Base-by-base conservation (phyloP, 2,797 vertebrate species). In the Enteromius radiatus region DNA sequence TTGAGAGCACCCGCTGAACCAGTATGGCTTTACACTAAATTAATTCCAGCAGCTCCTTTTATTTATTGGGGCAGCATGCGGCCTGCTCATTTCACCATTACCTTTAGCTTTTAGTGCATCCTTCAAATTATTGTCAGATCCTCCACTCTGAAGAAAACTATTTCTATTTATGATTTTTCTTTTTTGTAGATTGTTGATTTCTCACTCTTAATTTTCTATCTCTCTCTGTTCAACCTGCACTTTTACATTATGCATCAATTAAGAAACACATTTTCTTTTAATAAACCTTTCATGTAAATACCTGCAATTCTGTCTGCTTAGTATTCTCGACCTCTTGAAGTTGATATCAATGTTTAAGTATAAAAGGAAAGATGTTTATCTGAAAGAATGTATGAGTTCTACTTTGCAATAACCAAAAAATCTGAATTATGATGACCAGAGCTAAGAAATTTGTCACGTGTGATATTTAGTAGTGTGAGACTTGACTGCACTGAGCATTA, bases 1-100 rank as follows among this genome's bases (percentile, higher is more conserved):
- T 88, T 82, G 86, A 91, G 88, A 88, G 88, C 86, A 86, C 64
- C 84, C 67, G 85, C 87, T 93, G 92, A 93, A 93, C 92, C 90
- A 52, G 84, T 88, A 91, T 91, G 89, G 88, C 91, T 94, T 91
- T 85, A 90, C 78, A 87, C 90, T 85, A 92, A 92, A 93, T 86
- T 92, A 93, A 94, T 87, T 93, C 89, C 91, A 92, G 90, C 82
- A 92, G 88, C 86, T 86, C 89, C 85, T 92, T 93, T 94, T 92
- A 91, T 91, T 93, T 93, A 90, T 90, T 88, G 87, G 89, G 91
- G 73, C 84, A 91, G 89, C 90, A 89, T 90, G 86, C 89, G 89
- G 87, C 85, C 88, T 83, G 87, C 89, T 89, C 78, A 89, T 90
- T 86, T 80, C 89, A 91, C 89, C 86, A 89, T 91, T 93, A 93